These are phyloP conservation scores for Molanna angustata DNA, from an alignment of 2,888 invertebrate species.

Conservation along the genomic window DNA sequence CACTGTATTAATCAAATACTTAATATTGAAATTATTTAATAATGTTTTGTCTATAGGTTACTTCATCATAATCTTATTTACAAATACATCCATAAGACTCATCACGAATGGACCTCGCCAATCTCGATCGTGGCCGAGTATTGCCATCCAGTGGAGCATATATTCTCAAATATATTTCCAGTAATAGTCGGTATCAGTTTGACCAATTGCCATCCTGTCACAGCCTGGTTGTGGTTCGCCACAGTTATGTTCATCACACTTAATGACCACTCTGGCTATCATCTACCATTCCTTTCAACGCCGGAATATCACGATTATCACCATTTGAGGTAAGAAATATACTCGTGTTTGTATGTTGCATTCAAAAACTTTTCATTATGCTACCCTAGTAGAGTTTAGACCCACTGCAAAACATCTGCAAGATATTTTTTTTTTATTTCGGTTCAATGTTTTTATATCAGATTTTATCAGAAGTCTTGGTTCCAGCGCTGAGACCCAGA, in stretches of 20 bases:
- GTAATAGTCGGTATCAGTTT: slow-evolving; percentile 71
- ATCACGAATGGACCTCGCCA: slow-evolving; percentile 87
- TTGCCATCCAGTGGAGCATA: slow-evolving; percentile 73
- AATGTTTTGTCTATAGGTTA: slow-evolving; percentile 49
- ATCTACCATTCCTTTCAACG: slow-evolving; percentile 80
- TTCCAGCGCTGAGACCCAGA: too few species aligned
- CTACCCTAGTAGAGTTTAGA: too few species aligned
- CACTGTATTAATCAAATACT: too few species aligned
- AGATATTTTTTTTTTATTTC: too few species aligned
- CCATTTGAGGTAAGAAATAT: slow-evolving; percentile 67
- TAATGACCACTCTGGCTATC: slow-evolving; percentile 82
- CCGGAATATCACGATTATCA: slow-evolving; percentile 88
- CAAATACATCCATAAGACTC: slow-evolving; percentile 79
- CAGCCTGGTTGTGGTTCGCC: slow-evolving; percentile 76
- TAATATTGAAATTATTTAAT: background rate
- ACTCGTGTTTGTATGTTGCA: too few species aligned
- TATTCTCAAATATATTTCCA: slow-evolving; percentile 74
- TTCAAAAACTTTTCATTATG: too few species aligned
- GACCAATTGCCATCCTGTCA: slow-evolving; percentile 74
- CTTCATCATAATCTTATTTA: slow-evolving; percentile 73
- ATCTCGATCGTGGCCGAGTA: slow-evolving; percentile 78
- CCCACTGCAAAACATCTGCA: too few species aligned
- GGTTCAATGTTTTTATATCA: too few species aligned
- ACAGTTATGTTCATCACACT: slow-evolving; percentile 75
- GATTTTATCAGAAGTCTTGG: too few species aligned